Percentiles rank a stretch among this genome's conserved stretches.
These are phyloP conservation scores for Drosophila tristis DNA, from an alignment of 1,140 invertebrate genomes.

Conservation along the genomic window DNA sequence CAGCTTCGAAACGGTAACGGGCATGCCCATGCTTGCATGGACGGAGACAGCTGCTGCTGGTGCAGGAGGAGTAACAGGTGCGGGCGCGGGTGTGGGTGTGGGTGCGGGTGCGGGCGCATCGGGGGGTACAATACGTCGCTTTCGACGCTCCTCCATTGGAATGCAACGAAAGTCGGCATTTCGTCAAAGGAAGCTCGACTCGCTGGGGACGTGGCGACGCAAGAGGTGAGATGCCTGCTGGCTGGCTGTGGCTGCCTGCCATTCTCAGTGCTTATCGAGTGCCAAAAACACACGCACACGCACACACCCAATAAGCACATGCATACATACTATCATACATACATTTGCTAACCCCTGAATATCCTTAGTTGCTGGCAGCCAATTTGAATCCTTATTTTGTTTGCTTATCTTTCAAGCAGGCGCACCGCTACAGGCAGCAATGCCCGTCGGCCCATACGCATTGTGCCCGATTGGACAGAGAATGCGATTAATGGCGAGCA, in stretches of 20 bases:
- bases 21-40: slow-evolving; percentile 23
- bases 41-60: slow-evolving; percentile 12
- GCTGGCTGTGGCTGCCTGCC: not conserved
- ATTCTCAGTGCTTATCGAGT: slow-evolving; percentile 23
- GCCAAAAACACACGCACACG: not conserved
- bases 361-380: too few species aligned
- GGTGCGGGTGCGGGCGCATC: not conserved
- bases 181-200: slow-evolving; percentile 80
- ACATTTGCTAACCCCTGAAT: too few species aligned
- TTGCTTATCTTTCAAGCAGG: slow-evolving; percentile 83
- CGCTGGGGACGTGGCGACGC: slow-evolving; percentile 71
- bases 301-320: too few species aligned
- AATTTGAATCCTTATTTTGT: not conserved
- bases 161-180: slow-evolving; percentile 80
- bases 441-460: slow-evolving; percentile 87
- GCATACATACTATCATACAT: too few species aligned
- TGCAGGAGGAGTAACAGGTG: not conserved
- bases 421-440: slow-evolving; percentile 83
- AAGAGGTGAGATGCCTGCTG: slow-evolving; percentile 67
- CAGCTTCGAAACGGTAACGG: slow-evolving; percentile 36
- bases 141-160: slow-evolving; percentile 79
- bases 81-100: not conserved
- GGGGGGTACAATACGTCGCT: slow-evolving; percentile 53
- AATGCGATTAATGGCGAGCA: slow-evolving; percentile 93
- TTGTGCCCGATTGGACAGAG: slow-evolving; percentile 93